phyloP scores from a whole-genome alignment of 2,888 invertebrate species.

The Eupithecia subumbrata region DNA sequence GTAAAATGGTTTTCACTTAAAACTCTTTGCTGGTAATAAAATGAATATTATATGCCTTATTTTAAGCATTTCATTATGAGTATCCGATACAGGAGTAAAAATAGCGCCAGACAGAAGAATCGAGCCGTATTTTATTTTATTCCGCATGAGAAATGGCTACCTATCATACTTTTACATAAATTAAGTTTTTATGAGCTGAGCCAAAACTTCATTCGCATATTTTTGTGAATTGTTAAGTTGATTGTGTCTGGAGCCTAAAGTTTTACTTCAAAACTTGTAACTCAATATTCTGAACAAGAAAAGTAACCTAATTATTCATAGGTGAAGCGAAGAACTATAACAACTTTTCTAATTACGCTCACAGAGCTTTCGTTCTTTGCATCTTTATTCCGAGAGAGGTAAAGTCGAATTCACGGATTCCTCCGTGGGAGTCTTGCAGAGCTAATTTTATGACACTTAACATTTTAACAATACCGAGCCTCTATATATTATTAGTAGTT shows the following conservation, averaged over 20 bases:
- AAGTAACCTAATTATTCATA: not conserved
- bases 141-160: constrained; percentile 44
- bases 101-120: constrained; percentile 5
- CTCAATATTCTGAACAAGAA: constrained; percentile 4
- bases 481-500: too few relatives aligned
- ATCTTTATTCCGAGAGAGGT: not conserved
- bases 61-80: not conserved
- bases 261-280: constrained; percentile 4
- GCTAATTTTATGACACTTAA: too few relatives aligned
- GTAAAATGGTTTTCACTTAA: not conserved
- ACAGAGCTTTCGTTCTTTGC: not conserved
- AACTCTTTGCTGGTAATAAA: not conserved
- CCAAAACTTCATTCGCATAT: constrained; percentile 23
- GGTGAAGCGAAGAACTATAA: not conserved
- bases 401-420: too few relatives aligned
- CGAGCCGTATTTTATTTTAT: constrained; percentile 50
- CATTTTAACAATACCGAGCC: too few relatives aligned
- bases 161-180: constrained; percentile 29
- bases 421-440: too few relatives aligned
- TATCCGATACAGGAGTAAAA: not conserved
- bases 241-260: constrained; percentile 24
- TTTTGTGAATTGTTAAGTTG: constrained; percentile 38
- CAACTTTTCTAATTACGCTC: constrained; percentile 15
- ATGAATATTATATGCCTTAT: not conserved
- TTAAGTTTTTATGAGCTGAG: constrained; percentile 27